Evolutionary conservation across 1,140 invertebrate genomes (phyloP), one percentile per base, ranked within the genome.

Genomic region (Tetramorium alpestre): DNA sequence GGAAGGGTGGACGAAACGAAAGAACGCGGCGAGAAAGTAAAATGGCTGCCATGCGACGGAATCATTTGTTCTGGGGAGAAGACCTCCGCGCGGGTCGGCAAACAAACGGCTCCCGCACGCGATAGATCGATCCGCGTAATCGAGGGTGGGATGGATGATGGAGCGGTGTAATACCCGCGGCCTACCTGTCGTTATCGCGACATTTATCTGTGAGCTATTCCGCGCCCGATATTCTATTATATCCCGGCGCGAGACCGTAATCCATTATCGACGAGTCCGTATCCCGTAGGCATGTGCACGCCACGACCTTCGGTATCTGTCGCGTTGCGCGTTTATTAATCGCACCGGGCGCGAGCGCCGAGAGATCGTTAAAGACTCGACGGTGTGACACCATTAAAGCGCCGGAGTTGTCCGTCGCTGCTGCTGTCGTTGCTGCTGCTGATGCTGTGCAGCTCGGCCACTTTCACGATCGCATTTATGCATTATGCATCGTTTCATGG

Each of bases 101-200:
- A 92, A 91, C 88, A 88, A 87, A 87, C 72, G 64, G 86, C 72
- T 75, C 41, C 85, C 54, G 44, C 58, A 89, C 85, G 91, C 92
- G 90, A 93, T 92, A 90, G 87, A 92, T 91, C 91, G 90, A 93
- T 93, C 85, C 88, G 69, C 85, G 77, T 92, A 91, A 93, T 93
- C 90, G 88, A 91, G 90, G 92, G 90, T 92, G 90, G 75, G 88
- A 91, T 90, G 77, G 87, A 91, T 92, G 88, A 93, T 92, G 89
- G 82, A 88, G 65, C 92, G 91, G 82, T 92, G 80, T 90, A 92
- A 92, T 90, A 72, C 85, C 56, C 87, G 67, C 60, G 60, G 78
- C 49, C 91, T 90, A 88, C 75, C 87, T 89, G 89, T 89, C 90
- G 91, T 89, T 92, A 93, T 90, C 89, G 88, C 82, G 90, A 91